Evolutionary conservation across 2,888 invertebrate species (phyloP).

Genomic region (Napeogenes sylphis): DNA sequence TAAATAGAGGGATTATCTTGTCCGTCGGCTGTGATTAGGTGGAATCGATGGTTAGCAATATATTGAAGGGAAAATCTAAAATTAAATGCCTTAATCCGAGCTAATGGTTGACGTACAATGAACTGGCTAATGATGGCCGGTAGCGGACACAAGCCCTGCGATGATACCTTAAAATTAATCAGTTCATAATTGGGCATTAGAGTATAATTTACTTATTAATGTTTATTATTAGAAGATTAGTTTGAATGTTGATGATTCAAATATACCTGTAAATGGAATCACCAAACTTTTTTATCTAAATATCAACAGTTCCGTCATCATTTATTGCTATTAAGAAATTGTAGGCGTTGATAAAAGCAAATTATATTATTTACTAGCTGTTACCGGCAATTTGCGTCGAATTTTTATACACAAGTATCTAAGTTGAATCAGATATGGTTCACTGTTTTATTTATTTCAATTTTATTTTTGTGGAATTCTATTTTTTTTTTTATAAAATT

Average conservation of each 20-base stretch:
- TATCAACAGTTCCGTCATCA: background rate
- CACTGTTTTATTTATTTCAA: too few species aligned
- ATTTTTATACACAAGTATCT: too few species aligned
- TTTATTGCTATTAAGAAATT: background rate
- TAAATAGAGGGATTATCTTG: constrained; percentile 75
- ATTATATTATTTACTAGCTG: background rate
- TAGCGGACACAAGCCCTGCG: constrained; percentile 28
- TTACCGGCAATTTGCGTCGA: too few species aligned
- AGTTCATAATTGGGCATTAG: background rate
- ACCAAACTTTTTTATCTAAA: too few species aligned
- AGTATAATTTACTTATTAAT: too few species aligned
- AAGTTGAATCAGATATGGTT: too few species aligned
- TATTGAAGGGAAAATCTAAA: constrained; percentile 68
- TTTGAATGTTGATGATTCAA: too few species aligned
- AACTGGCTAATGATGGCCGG: constrained; percentile 51
- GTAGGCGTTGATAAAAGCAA: background rate
- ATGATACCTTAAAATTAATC: constrained; percentile 25
- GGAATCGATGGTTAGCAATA: constrained; percentile 51
- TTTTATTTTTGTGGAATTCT: too few species aligned
- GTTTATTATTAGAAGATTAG: too few species aligned
- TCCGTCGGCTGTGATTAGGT: constrained; percentile 68
- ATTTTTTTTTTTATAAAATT: too few species aligned
- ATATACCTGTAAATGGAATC: too few species aligned
- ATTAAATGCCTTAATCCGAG: constrained; percentile 69
- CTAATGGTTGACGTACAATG: constrained; percentile 61